Percentiles rank a stretch among this genome's conserved stretches.
Conservation (phyloP, 2,888 invertebrate species). For the Leptinotarsa peninsularis region DNA sequence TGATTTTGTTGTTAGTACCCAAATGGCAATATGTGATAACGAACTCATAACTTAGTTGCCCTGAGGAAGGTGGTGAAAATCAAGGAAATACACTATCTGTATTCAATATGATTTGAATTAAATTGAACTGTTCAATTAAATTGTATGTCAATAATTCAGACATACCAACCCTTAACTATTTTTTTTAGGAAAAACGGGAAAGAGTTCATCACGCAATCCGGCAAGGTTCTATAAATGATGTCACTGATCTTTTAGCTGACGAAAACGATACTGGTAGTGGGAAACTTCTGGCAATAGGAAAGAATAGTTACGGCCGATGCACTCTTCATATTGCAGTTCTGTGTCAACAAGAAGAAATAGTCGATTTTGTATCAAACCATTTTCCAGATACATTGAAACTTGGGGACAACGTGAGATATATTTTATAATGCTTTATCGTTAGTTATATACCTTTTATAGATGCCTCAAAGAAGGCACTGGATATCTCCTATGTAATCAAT, state of each 20-base stretch:
- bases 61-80: too few relatives aligned
- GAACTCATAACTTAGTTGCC: too few relatives aligned
- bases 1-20: too few relatives aligned
- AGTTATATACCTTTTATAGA: too few relatives aligned
- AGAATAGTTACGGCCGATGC: slow-evolving; percentile 80
- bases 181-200: slow-evolving; percentile 78
- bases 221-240: slow-evolving; percentile 72
- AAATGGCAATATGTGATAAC: too few relatives aligned
- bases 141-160: too few relatives aligned
- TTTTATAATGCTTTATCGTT: not conserved
- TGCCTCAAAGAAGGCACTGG: too few relatives aligned
- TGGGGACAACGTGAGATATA: slow-evolving; percentile 84
- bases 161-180: not conserved
- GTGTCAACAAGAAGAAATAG: slow-evolving; percentile 84
- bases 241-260: slow-evolving; percentile 70
- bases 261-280: slow-evolving; percentile 69
- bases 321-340: slow-evolving; percentile 89
- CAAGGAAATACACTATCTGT: too few relatives aligned
- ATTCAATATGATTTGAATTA: too few relatives aligned
- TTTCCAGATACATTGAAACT: slow-evolving; percentile 80
- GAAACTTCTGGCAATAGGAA: slow-evolving; percentile 71
- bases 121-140: too few relatives aligned
- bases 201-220: slow-evolving; percentile 80
- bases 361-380: slow-evolving; percentile 78
- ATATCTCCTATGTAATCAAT: too few relatives aligned